Evolutionary conservation across 2,113 vertebrate species (phyloP).

Genomic region (Platichthys flesus): DNA sequence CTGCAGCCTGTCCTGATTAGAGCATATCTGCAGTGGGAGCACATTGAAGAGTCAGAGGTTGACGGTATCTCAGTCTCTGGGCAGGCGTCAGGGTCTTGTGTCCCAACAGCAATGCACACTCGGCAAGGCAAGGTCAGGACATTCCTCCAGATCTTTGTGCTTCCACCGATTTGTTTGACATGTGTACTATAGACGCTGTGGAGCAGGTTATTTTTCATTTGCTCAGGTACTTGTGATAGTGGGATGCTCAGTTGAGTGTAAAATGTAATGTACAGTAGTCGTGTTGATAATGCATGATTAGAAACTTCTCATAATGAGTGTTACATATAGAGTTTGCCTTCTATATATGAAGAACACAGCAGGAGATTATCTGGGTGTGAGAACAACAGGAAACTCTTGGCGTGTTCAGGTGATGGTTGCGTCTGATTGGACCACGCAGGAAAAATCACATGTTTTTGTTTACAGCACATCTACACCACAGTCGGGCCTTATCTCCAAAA

Average conservation of each 20-base stretch:
- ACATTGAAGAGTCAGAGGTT: conserved; percentile 67
- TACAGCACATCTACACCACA: too few relatives aligned
- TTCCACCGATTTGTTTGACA: conserved; percentile 3
- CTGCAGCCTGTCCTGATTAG: conserved; percentile 71
- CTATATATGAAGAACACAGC: not conserved
- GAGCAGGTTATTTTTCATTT: not conserved
- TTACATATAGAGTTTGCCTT: not conserved
- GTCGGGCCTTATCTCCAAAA: too few relatives aligned
- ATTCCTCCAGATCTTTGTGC: conserved; percentile 27
- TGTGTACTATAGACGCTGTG: not conserved
- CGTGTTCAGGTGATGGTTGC: too few relatives aligned
- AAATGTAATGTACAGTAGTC: not conserved
- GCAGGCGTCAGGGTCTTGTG: conserved; percentile 43
- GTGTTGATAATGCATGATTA: not conserved
- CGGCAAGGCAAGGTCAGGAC: conserved; percentile 44
- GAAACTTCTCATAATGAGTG: too few relatives aligned
- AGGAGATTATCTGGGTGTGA: too few relatives aligned
- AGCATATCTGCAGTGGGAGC: conserved; percentile 69
- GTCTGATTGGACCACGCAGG: too few relatives aligned
- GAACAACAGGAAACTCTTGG: too few relatives aligned
- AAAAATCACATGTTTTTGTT: too few relatives aligned
- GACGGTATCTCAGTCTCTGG: conserved; percentile 68
- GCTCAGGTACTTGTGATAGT: not conserved
- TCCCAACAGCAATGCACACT: conserved; percentile 35
- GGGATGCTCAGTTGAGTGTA: not conserved